Conservation (phyloP, 2,797 vertebrate genomes). For the Tadarida brasiliensis region DNA sequence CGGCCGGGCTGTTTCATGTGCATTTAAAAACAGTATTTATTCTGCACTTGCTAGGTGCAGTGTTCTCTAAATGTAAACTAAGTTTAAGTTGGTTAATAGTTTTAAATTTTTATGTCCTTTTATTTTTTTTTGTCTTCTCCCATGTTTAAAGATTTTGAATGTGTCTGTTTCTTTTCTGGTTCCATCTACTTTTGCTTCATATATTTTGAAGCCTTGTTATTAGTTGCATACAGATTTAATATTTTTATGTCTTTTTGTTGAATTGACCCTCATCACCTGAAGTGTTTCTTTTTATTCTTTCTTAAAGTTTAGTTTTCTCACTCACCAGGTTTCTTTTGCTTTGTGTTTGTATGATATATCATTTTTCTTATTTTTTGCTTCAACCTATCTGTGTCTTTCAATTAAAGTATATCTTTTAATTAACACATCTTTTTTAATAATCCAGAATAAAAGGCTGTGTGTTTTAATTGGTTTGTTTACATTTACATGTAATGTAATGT, state of each 20-base stretch:
- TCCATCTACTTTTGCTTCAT: not conserved
- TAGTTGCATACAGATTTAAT: not conserved
- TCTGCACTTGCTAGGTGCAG: not conserved
- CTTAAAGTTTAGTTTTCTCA: not conserved
- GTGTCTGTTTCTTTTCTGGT: not conserved
- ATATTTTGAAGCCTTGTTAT: not conserved
- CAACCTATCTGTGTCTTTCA: not conserved
- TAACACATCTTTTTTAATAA: not conserved
- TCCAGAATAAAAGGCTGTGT: not conserved
- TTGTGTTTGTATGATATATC: not conserved
- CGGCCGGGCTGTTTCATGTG: not conserved
- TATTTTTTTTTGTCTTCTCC: not conserved
- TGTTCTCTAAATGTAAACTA: not conserved
- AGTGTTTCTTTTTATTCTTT: not conserved
- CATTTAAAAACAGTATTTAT: not conserved
- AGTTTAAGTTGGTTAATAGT: not conserved
- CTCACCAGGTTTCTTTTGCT: not conserved
- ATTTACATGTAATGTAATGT: not conserved
- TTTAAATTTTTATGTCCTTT: not conserved
- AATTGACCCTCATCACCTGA: not conserved
- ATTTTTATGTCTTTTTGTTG: not conserved
- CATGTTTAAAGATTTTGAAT: slow-evolving; percentile 18
- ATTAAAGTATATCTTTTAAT: not conserved
- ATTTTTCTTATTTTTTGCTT: not conserved
- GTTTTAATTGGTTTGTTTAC: slow-evolving; percentile 6